Evolutionary conservation across 2,888 invertebrate genomes (phyloP).

Genomic region (Petrolisthes cinctipes): DNA sequence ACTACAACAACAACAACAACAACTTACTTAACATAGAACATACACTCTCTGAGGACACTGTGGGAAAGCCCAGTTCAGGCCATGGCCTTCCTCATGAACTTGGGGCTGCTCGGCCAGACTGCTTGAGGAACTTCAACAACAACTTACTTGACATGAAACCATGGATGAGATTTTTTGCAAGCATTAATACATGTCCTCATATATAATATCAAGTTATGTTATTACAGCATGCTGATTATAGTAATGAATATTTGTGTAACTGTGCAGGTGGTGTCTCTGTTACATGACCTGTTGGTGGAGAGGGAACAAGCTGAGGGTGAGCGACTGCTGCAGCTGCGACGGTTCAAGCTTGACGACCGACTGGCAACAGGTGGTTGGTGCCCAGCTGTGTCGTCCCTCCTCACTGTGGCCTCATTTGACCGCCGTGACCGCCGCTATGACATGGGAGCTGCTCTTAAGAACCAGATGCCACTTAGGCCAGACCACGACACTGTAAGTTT

Average conservation of each 20-base stretch:
- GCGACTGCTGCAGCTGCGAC: constrained; percentile 37
- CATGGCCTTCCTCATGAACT: no score
- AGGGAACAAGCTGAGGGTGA: constrained; percentile 55
- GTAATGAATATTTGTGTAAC: background rate
- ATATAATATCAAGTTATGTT: no score
- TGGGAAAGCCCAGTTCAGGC: no score
- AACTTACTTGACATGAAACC: no score
- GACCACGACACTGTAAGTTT: constrained; percentile 57
- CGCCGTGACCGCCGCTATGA: constrained; percentile 53
- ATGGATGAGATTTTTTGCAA: no score
- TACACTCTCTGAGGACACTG: no score
- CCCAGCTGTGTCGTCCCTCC: constrained; percentile 48
- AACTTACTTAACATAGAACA: no score
- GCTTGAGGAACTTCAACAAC: no score
- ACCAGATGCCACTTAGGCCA: constrained; percentile 53
- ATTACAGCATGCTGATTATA: no score
- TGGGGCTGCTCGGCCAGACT: no score
- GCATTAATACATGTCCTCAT: no score
- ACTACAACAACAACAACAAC: no score
- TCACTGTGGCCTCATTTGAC: constrained; percentile 56
- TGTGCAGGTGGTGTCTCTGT: constrained; percentile 52
- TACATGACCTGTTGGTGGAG: constrained; percentile 55
- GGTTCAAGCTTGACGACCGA: constrained; percentile 35
- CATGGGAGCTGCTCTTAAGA: constrained; percentile 55
- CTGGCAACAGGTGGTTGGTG: constrained; percentile 56